phyloP scores from a whole-genome alignment of 2,888 invertebrate genomes.

The Drosophila subsilvestris region DNA sequence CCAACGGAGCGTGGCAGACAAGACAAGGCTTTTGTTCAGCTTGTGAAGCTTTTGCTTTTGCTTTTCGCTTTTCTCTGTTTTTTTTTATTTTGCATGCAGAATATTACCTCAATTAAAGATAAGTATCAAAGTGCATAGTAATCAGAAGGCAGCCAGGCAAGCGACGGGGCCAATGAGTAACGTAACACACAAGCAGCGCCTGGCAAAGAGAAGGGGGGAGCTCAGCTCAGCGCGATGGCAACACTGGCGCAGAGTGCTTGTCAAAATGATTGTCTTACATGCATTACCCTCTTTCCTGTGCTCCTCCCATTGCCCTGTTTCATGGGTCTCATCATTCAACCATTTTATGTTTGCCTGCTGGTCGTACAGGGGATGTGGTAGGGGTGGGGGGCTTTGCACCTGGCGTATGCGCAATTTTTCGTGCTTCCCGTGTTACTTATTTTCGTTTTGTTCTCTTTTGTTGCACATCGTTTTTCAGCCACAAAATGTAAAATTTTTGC shows the following conservation, averaged over 20 bases:
- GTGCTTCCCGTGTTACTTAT: constrained; percentile 43
- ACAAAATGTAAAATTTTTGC: constrained; percentile 55
- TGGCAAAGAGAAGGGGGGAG: neutral
- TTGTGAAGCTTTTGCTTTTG: constrained; percentile 3
- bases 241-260: constrained; percentile 39
- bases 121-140: constrained; percentile 79
- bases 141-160: constrained; percentile 73
- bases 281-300: constrained; percentile 60
- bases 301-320: neutral
- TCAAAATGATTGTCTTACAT: constrained; percentile 78
- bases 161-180: constrained; percentile 65
- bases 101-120: constrained; percentile 77
- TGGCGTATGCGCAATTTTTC: constrained; percentile 76
- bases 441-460: constrained; percentile 51
- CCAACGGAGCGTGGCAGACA: constrained; percentile 38
- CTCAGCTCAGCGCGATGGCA: constrained; percentile 11
- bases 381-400: constrained; percentile 46
- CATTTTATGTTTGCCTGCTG: constrained; percentile 26
- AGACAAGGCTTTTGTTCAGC: constrained; percentile 31
- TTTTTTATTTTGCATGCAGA: constrained; percentile 36
- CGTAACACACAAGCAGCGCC: constrained; percentile 8
- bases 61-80: constrained; percentile 20
- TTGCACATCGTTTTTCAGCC: constrained; percentile 73
- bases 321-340: constrained; percentile 32
- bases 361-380: neutral